Base-by-base conservation (phyloP, 1,140 invertebrate genomes). In the Bombus affinis region DNA sequence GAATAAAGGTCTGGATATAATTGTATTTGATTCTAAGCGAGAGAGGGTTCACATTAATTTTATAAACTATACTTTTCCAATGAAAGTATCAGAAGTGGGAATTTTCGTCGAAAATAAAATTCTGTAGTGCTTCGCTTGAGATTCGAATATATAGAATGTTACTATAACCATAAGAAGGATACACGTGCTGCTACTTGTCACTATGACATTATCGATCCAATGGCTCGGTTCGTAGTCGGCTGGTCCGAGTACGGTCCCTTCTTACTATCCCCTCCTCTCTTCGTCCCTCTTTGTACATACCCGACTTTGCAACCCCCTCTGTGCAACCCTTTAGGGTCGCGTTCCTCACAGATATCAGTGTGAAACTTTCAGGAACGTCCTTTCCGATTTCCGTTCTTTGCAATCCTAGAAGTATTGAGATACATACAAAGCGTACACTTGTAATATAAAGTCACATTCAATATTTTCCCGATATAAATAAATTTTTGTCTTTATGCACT, bases 191-290 rank as follows among this genome's bases (percentile, higher is more conserved):
- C 68, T 91, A 91, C 86, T 89, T 92, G 92, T 93, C 91, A 93
- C 90, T 92, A 91, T 91, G 90, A 92, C 89, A 81, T 90, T 93
- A 93, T 93, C 90, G 92, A 93, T 92, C 92, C 81, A 82, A 85
- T 88, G 76, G 84, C 83, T 89, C 85, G 87, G 88, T 87, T 90
- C 88, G 85, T 89, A 86, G 90, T 88, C 86, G 89, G 86, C 89
- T 89, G 89, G 86, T 92, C 89, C 89, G 86, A 91, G 78, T 85
- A 81, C 78, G 82, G 86, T 84, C 88, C 90, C 90, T 92, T 89
- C 91, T 90, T 92, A 92, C 83, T 74, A 80, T 71, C 79, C 91
- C 79, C 73, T 80, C 68, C 47, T 73, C 78, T 66, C 87, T 74
- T 86, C 87, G 35, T 76, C 81, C 83, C 75, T 78, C 86, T 75